phyloP scores from a whole-genome alignment of 2,113 vertebrate species.

The Lagopus muta region DNA sequence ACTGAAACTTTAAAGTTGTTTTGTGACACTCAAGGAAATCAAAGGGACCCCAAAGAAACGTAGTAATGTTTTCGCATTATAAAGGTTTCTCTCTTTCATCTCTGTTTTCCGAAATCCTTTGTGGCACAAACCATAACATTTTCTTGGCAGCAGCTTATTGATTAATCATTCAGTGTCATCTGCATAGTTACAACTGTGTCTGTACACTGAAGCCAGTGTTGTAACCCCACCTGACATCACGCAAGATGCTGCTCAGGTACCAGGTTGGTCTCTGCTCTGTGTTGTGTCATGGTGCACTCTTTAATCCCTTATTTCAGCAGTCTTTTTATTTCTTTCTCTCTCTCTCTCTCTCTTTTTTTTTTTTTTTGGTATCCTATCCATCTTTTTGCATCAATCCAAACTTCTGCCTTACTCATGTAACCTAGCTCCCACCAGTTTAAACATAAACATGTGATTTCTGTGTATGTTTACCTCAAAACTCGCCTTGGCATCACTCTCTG shows the following conservation, averaged over 20 bases:
- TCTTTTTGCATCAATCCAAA: neutral
- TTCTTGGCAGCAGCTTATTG: neutral
- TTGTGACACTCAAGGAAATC: neutral
- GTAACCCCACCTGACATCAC: neutral
- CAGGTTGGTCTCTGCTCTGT: neutral
- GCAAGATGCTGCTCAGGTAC: neutral
- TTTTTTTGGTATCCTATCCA: accelerated
- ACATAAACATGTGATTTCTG: neutral
- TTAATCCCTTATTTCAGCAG: neutral
- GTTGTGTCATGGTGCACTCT: neutral
- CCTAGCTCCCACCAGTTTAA: neutral
- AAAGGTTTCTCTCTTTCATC: neutral
- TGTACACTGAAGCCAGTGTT: neutral
- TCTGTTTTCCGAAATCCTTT: neutral
- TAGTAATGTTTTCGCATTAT: neutral
- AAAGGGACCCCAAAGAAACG: neutral
- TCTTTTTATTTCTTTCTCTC: neutral
- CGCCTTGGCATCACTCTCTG: neutral
- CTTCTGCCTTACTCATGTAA: neutral
- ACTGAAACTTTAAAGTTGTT: neutral
- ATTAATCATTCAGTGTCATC: neutral
- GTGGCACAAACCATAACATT: neutral
- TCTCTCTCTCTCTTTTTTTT: no score
- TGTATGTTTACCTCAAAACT: neutral
- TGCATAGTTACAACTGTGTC: neutral